phyloP scores from a whole-genome alignment of 2,113 vertebrate genomes.

The Tylochromis polylepis region DNA sequence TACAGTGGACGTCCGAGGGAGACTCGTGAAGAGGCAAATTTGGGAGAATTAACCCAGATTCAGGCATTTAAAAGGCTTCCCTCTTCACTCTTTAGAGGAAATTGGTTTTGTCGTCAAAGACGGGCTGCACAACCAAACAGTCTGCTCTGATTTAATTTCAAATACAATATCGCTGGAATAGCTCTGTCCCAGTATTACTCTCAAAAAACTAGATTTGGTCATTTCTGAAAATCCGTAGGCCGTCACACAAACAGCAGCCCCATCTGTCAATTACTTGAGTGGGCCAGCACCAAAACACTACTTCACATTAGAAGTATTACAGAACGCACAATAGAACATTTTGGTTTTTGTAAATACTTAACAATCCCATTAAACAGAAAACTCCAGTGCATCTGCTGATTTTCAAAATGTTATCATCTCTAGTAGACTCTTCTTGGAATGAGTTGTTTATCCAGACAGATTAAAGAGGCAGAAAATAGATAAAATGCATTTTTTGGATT shows the following conservation, averaged over 20 bases:
- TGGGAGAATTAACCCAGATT: not conserved
- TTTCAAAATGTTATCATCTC: conserved; percentile 60
- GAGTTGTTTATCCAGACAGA: conserved; percentile 61
- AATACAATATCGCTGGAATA: conserved; percentile 19
- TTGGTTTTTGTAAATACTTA: conserved; percentile 56
- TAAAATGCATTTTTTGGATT: conserved; percentile 47
- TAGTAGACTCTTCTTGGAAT: conserved; percentile 58
- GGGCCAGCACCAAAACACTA: conserved; percentile 36
- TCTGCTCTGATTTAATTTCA: conserved; percentile 30
- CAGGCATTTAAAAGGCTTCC: not conserved
- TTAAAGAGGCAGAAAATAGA: conserved; percentile 56
- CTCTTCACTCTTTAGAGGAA: not conserved
- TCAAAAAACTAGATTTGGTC: conserved; percentile 22
- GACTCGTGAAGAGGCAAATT: not conserved
- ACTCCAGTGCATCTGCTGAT: conserved; percentile 51
- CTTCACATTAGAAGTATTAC: conserved; percentile 52
- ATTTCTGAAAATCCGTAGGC: conserved; percentile 46
- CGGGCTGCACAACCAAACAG: not conserved
- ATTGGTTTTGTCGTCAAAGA: conserved; percentile 20
- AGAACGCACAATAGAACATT: conserved; percentile 14
- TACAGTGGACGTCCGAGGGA: not conserved
- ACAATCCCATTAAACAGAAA: conserved; percentile 60
- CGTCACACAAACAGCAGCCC: conserved; percentile 48
- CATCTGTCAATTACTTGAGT: conserved; percentile 66
- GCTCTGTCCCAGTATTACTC: not conserved